Conservation (phyloP, 1,140 invertebrate genomes). For the Drosophila mojavensis region DNA sequence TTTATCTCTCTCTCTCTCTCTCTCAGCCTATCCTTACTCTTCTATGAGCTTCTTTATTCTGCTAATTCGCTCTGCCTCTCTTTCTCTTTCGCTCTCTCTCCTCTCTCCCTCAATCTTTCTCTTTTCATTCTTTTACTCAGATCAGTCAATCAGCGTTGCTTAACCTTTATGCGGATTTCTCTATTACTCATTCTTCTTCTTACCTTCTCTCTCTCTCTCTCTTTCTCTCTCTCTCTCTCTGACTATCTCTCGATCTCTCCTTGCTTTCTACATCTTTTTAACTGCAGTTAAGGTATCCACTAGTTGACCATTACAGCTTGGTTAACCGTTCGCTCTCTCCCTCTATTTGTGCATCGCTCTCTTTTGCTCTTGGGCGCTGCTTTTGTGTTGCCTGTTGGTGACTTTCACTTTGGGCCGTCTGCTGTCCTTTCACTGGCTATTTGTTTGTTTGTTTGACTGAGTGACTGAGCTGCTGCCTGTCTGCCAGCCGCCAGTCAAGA, state of each 20-base stretch:
- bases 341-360: neutral
- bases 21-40: neutral
- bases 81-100: neutral
- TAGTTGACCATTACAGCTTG: neutral
- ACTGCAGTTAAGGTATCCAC: neutral
- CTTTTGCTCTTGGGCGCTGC: neutral
- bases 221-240: no score
- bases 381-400: conserved; percentile 10
- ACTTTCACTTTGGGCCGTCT: conserved; percentile 39
- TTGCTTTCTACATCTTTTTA: no score
- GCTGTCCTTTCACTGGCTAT: conserved; percentile 24
- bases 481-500: conserved; percentile 18
- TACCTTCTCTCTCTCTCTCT: no score
- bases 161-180: no score
- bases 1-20: neutral
- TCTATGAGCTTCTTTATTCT: no score
- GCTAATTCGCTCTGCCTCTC: neutral
- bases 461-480: conserved; percentile 55
- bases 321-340: neutral
- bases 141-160: no score
- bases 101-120: neutral
- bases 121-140: no score
- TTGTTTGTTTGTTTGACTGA: conserved; percentile 65
- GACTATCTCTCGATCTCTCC: no score
- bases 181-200: no score